phyloP scores from a whole-genome alignment of 2,888 invertebrate genomes.

The Ormyrus labotus region DNA sequence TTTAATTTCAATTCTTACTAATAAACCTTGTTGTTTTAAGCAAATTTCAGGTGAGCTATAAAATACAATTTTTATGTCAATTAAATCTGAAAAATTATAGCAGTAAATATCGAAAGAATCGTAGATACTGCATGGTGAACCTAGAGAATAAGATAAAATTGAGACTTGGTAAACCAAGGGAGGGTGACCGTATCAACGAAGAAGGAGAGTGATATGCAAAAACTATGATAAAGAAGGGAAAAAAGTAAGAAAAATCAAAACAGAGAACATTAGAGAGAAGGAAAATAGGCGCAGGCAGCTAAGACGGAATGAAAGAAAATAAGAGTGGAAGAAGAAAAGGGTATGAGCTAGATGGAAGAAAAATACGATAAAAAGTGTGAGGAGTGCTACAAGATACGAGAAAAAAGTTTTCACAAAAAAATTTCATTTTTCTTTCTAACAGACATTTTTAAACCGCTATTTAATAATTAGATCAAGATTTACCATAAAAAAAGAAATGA shows the following conservation, averaged over 20 bases:
- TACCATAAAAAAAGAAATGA: not conserved
- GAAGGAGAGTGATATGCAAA: constrained; percentile 36
- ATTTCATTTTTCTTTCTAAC: no score
- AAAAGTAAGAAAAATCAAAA: constrained; percentile 40
- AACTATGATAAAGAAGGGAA: not conserved
- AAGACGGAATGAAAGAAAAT: constrained; percentile 13
- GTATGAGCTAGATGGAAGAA: not conserved
- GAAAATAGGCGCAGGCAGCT: constrained; percentile 38
- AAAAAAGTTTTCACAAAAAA: no score
- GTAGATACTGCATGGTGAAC: not conserved
- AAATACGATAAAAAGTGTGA: not conserved
- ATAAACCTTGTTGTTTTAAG: no score
- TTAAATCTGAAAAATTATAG: no score
- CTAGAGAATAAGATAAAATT: constrained; percentile 24
- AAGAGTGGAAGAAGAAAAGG: not conserved
- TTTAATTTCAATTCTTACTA: no score
- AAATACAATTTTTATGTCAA: no score
- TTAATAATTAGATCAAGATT: not conserved
- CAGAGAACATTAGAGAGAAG: constrained; percentile 2
- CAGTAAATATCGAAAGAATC: no score
- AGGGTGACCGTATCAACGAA: not conserved
- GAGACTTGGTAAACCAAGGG: not conserved
- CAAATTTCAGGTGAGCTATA: no score
- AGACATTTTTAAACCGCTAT: no score
- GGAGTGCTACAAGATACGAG: not conserved